These are phyloP conservation scores for Glossophaga mutica DNA, from an alignment of 2,797 vertebrate species.

Conservation along the genomic window DNA sequence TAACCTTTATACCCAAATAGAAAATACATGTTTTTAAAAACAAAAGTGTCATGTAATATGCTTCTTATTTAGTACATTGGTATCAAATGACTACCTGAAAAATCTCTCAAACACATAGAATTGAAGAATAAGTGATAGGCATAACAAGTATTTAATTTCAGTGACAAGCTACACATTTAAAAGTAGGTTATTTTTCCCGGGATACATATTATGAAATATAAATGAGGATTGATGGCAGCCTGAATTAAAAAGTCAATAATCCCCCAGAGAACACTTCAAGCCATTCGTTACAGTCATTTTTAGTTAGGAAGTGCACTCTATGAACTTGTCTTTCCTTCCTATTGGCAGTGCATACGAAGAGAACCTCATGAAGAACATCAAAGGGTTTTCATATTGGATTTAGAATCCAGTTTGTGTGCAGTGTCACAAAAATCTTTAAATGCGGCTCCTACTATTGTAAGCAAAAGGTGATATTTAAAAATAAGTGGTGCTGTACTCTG, in stretches of 20 bases:
- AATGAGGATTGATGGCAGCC: conserved; percentile 36
- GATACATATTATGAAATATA: conserved; percentile 49
- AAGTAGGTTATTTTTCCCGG: conserved; percentile 10
- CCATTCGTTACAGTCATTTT: conserved; percentile 9
- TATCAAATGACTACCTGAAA: background rate
- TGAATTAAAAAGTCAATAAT: conserved; percentile 66
- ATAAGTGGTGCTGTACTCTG: background rate
- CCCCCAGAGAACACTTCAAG: conserved; percentile 41
- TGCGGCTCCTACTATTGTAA: background rate
- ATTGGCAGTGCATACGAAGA: background rate
- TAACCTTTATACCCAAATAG: background rate
- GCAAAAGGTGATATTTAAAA: background rate
- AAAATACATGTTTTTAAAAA: background rate
- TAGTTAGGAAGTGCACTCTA: background rate
- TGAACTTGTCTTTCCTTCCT: background rate
- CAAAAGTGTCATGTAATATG: background rate
- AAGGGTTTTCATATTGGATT: background rate
- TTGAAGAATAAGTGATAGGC: background rate
- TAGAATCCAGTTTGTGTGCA: background rate
- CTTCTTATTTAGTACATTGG: background rate
- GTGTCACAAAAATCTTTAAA: background rate
- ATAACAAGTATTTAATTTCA: conserved; percentile 38
- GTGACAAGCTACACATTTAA: conserved; percentile 12
- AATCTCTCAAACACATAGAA: background rate
- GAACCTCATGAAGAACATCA: background rate